phyloP scores from a whole-genome alignment of 2,888 invertebrate species.

The Cylindroiulus punctatus region DNA sequence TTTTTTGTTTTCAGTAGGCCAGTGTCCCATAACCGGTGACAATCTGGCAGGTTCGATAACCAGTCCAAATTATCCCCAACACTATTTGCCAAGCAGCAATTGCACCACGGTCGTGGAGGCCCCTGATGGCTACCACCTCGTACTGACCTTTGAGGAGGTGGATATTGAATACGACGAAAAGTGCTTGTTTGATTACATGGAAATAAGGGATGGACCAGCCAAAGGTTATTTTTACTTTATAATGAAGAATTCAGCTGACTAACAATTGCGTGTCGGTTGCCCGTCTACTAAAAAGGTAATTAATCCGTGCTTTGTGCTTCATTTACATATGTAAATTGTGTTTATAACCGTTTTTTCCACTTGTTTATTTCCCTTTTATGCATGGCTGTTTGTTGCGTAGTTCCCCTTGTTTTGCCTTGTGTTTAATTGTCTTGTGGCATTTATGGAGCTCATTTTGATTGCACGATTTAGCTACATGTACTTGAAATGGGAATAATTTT shows the following conservation, averaged over 20 bases:
- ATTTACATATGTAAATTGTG: neutral
- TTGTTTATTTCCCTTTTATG: neutral
- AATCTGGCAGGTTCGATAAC: conserved; percentile 59
- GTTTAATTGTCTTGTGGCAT: neutral
- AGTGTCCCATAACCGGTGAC: neutral
- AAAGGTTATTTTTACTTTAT: conserved; percentile 57
- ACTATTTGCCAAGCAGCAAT: conserved; percentile 59
- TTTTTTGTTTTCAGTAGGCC: neutral
- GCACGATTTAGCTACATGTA: neutral
- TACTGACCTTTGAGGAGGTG: conserved; percentile 60
- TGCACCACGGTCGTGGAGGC: conserved; percentile 60
- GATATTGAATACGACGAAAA: conserved; percentile 59
- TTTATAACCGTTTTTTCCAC: neutral
- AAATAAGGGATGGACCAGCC: conserved; percentile 59
- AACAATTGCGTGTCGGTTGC: conserved; percentile 20
- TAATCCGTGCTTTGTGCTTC: neutral
- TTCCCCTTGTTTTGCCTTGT: neutral
- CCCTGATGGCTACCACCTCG: conserved; percentile 58
- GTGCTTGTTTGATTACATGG: conserved; percentile 59
- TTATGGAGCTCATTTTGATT: neutral
- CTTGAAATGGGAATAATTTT: no score
- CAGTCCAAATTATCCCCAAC: conserved; percentile 60
- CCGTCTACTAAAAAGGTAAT: conserved; percentile 3
- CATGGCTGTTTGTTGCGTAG: neutral
- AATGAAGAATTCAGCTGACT: conserved; percentile 24